A percentile compares a stretch with the other conserved stretches of the same genome.
phyloP scores from a whole-genome alignment of 2,888 invertebrate genomes.

The Mythimna ferrago region DNA sequence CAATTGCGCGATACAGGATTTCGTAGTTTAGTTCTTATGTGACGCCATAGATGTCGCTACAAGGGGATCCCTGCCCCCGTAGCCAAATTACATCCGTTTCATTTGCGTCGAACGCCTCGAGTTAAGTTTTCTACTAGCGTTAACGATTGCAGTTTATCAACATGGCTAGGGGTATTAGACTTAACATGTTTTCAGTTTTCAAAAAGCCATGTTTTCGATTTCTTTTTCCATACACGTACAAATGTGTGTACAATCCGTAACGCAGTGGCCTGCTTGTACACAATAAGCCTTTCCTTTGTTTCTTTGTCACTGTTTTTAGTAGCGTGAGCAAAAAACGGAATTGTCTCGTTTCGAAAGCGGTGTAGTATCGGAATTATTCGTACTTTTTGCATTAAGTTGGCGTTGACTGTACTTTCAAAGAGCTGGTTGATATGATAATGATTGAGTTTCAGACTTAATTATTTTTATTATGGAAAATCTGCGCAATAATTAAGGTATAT shows the following conservation, averaged over 20 bases:
- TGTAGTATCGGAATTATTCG: constrained; percentile 38
- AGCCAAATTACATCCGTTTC: no score
- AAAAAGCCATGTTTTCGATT: constrained; percentile 2
- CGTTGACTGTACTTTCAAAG: background rate
- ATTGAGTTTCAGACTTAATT: background rate
- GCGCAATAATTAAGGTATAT: no score
- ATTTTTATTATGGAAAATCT: no score
- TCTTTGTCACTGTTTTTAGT: constrained; percentile 60
- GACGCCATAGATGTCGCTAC: no score
- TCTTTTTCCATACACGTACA: constrained; percentile 23
- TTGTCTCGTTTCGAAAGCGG: constrained; percentile 47
- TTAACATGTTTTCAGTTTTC: constrained; percentile 1
- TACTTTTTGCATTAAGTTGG: constrained; percentile 9
- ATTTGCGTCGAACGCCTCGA: no score
- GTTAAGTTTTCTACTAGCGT: no score
- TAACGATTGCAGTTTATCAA: no score
- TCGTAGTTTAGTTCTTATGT: no score
- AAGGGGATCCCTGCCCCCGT: no score
- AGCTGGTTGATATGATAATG: constrained; percentile 2
- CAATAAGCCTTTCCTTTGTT: constrained; percentile 54
- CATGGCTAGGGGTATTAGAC: no score
- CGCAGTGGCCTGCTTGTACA: constrained; percentile 34
- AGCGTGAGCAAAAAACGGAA: constrained; percentile 37
- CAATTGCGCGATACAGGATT: no score
- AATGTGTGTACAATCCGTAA: constrained; percentile 28